Base-by-base conservation (phyloP, 1,140 invertebrate genomes). In the Hyles euphorbiae region DNA sequence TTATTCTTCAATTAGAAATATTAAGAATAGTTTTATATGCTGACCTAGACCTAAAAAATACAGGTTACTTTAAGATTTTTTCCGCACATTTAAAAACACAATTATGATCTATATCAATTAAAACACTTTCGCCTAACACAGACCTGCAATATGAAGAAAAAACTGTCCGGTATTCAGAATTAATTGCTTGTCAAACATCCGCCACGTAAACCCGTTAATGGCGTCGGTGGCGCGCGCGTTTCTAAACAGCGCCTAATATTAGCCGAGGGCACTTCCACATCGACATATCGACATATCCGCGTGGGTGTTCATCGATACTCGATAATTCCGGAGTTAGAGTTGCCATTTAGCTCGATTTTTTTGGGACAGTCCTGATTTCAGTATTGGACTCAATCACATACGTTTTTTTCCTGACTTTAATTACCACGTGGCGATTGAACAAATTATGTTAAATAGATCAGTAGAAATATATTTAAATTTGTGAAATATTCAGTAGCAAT, bases 271-370 rank as follows among this genome's bases (percentile, higher is more conserved):
- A 48, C 9, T 48, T 48, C 47, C 47, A 48, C n/a, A 48, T 11
- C 7, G 44, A 48, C 36, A 44, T 32, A 54, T 54, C 36, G 53
- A 40, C 36, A 44, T 36, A n/a, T 53, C 56, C 46, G 34, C 49
- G 67, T 69, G 52, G 68, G 68, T 53, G 68, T 55, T 56, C 51
- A 70, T 63, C 59, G 59, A 66, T 59, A 66, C 44, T 60, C 40
- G 53, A 52, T 51, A 63, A 45, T 52, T 12, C 32, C 54, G 58
- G 49, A 44, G 10, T 53, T 59, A 54, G 48, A 45, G 65, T 70
- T 65, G 65, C 60, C 22, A 22, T 22, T 22, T 22, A n/a, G 61
- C 46, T 33, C 56, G 34, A 53, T 53, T 53, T 32, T 22, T 0
- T 22, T 2, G 22, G 22, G 22, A 22, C 22, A 22, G 22, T 22